These are phyloP conservation scores for Anoplolepis gracilipes DNA, from an alignment of 1,140 invertebrate species.

Conservation along the genomic window DNA sequence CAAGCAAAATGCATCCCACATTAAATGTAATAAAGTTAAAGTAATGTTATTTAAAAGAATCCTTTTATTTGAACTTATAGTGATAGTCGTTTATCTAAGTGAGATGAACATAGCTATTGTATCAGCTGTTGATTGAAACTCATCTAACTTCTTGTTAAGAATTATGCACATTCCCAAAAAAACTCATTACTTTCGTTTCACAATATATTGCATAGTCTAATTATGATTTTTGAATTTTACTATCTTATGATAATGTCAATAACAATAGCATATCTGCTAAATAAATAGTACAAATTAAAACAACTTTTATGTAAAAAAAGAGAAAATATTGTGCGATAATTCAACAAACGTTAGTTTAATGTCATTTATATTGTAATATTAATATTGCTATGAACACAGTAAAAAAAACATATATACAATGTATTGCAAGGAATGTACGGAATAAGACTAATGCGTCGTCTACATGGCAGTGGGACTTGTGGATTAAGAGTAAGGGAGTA, in stretches of 20 bases:
- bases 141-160: constrained; percentile 25
- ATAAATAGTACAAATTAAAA: background rate
- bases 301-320: background rate
- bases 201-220: background rate
- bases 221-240: background rate
- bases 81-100: constrained; percentile 56
- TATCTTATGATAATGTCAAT: constrained; percentile 22
- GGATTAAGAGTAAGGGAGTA: too few species aligned
- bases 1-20: constrained; percentile 40
- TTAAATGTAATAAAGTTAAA: constrained; percentile 45
- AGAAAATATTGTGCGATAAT: background rate
- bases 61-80: constrained; percentile 17
- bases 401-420: background rate
- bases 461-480: too few species aligned
- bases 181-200: constrained; percentile 3
- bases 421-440: background rate
- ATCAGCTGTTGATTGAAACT: constrained; percentile 41
- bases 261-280: background rate
- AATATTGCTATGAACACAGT: background rate
- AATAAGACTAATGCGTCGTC: constrained; percentile 1
- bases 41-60: constrained; percentile 45
- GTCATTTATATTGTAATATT: constrained; percentile 6
- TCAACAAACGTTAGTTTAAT: background rate
- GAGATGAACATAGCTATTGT: constrained; percentile 55
- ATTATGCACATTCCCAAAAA: background rate